phyloP scores from a whole-genome alignment of 2,113 vertebrate genomes.

The Mungos mungo region DNA sequence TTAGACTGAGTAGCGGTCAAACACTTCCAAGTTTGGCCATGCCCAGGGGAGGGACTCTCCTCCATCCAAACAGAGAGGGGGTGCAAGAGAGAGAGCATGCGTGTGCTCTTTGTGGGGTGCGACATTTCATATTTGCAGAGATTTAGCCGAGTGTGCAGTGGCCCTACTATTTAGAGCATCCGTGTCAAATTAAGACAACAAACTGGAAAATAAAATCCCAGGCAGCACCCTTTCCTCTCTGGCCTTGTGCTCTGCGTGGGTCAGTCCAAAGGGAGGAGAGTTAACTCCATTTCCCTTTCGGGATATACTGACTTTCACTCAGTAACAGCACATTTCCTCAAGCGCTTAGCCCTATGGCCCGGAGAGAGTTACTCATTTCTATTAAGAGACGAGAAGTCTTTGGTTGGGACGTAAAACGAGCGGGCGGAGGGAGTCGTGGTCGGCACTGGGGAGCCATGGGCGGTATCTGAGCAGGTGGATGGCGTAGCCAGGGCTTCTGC shows the following conservation, averaged over 20 bases:
- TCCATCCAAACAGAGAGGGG: not conserved
- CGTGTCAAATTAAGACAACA: not conserved
- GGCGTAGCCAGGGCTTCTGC: not conserved
- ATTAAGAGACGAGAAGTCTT: not conserved
- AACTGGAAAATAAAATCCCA: not conserved
- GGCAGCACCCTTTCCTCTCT: not conserved
- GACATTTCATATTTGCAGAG: not conserved
- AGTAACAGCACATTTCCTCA: not conserved
- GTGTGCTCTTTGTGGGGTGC: not conserved
- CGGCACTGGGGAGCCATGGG: not conserved
- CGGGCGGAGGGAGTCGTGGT: rapidly evolving
- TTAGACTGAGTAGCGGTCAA: not conserved
- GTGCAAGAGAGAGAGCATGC: not conserved
- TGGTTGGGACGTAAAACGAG: not conserved
- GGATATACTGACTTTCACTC: not conserved
- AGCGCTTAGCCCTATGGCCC: not conserved
- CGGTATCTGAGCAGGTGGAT: not conserved
- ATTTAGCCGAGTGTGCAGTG: too few species aligned
- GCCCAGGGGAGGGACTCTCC: not conserved
- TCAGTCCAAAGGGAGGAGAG: not conserved
- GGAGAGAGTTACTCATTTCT: not conserved
- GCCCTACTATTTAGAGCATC: not conserved
- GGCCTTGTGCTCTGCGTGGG: not conserved
- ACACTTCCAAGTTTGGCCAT: not conserved
- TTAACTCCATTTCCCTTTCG: not conserved